Conservation (phyloP, 2,113 vertebrate species). For the Lethenteron camtschaticum region DNA sequence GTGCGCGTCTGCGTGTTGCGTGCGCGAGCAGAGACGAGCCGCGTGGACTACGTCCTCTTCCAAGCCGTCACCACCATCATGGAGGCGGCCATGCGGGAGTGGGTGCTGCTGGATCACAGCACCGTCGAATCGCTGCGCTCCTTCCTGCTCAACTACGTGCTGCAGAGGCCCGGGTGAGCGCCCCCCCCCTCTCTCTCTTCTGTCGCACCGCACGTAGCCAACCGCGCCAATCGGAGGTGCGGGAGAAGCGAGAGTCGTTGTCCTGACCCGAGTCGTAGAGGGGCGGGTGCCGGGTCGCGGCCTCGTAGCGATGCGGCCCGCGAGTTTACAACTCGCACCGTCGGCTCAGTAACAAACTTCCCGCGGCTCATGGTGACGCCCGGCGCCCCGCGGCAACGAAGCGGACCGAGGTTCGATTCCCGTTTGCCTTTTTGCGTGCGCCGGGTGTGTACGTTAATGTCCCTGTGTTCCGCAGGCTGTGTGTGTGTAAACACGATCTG, state of each 20-base stretch:
- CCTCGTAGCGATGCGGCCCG: not conserved
- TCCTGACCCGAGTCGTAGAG: not conserved
- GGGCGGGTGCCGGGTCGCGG: not conserved
- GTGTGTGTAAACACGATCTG: no score
- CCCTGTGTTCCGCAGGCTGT: no score
- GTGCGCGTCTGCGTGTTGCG: no score
- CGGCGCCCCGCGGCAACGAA: no score
- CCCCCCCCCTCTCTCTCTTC: not conserved
- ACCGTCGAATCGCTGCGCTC: constrained; percentile 84
- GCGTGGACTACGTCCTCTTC: constrained; percentile 97
- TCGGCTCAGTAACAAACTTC: no score
- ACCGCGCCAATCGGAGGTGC: not conserved
- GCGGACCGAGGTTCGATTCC: no score
- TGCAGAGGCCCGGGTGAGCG: constrained; percentile 92
- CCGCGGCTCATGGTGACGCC: no score
- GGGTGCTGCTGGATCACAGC: constrained; percentile 83
- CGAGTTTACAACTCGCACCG: not conserved
- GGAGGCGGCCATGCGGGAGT: constrained; percentile 94
- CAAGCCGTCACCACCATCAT: constrained; percentile 93
- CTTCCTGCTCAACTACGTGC: constrained; percentile 92
- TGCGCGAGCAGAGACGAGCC: constrained; percentile 62
- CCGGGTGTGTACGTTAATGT: no score
- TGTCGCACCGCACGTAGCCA: constrained; percentile 5
- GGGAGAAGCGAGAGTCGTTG: not conserved
- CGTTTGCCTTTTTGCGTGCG: no score